Conservation (phyloP, 2,113 vertebrate genomes). For the Cebus imitator region DNA sequence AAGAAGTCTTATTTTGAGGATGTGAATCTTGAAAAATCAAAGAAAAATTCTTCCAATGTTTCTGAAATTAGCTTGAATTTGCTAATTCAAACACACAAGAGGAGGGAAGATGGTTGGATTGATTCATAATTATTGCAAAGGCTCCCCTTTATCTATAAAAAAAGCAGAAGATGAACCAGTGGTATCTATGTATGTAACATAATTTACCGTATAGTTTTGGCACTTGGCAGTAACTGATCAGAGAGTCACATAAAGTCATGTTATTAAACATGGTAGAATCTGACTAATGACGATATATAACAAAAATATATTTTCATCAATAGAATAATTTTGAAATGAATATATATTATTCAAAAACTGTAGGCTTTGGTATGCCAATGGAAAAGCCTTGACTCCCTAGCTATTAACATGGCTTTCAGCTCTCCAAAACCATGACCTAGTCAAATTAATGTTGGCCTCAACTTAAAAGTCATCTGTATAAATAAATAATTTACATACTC, state of each 20-base stretch:
- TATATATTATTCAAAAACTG: slow-evolving; percentile 79
- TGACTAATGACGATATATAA: slow-evolving; percentile 75
- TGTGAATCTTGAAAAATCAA: slow-evolving; percentile 22
- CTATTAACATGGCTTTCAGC: slow-evolving; percentile 80
- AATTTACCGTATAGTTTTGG: slow-evolving; percentile 74
- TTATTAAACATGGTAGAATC: slow-evolving; percentile 66
- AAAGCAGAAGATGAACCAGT: slow-evolving; percentile 37
- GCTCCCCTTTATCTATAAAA: neutral
- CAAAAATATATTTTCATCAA: slow-evolving; percentile 76
- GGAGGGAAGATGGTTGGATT: neutral
- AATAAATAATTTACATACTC: slow-evolving; percentile 81
- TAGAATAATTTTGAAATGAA: slow-evolving; percentile 72
- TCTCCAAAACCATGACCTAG: slow-evolving; percentile 75
- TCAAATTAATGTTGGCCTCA: slow-evolving; percentile 79
- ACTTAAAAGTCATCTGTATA: slow-evolving; percentile 78
- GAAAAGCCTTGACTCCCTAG: slow-evolving; percentile 64
- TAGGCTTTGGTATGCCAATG: slow-evolving; percentile 74
- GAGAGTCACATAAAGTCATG: slow-evolving; percentile 68
- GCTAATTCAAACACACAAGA: slow-evolving; percentile 30
- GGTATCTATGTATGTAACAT: slow-evolving; percentile 63
- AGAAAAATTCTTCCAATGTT: slow-evolving; percentile 10
- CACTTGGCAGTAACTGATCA: slow-evolving; percentile 77
- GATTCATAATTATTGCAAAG: neutral
- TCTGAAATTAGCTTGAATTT: slow-evolving; percentile 56
- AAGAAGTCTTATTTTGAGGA: neutral